Base-by-base conservation (phyloP, 2,797 vertebrate genomes). In the Australoheros facetus region DNA sequence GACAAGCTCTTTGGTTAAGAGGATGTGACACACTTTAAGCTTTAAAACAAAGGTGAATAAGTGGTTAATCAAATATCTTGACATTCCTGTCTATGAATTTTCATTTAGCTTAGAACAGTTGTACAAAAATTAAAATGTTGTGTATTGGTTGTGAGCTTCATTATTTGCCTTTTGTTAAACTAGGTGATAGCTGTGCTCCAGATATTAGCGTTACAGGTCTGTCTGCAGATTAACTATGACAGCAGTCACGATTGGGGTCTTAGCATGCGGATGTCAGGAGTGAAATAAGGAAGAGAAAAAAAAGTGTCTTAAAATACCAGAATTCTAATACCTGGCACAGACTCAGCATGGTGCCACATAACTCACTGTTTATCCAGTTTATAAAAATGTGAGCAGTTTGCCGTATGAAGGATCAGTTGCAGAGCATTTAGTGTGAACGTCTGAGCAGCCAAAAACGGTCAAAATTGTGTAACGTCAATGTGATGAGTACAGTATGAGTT, bases 401-500 rank as follows among this genome's bases (percentile, higher is more conserved):
- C n/a, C 19, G 57, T 59, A 17, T 16, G 30, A 10, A 11, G 57
- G 8, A 71, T 26, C 70, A 73, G 56, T 42, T 45, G 26, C 1
- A 23, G 9, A 74, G 45, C 14, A 14, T 42, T 21, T 59, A 0
- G 56, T 0, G 8, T 26, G 26, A 26, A 26, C 3, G 26, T 26
- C 26, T 26, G 26, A 26, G 26, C 26, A 26, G 26, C 26, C 26
- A 26, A 26, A 26, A 26, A 26, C 26, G 3, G 26, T 26, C 26
- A 26, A 26, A 26, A 26, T 26, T 26, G 26, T 26, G 26, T 26
- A 26, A 26, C 26, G 26, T 26, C 26, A 26, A 3, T 26, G 26
- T 3, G n/a, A 58, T 77, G 3, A 21, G 59, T 59, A 75, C 37
- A 0, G 78, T 58, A 2, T 88, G 75, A 77, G 48, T 58, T 71